Evolutionary conservation across 2,113 vertebrate genomes (phyloP), one percentile per base, ranked within the genome.

Genomic region (Brienomyrus longianalis): DNA sequence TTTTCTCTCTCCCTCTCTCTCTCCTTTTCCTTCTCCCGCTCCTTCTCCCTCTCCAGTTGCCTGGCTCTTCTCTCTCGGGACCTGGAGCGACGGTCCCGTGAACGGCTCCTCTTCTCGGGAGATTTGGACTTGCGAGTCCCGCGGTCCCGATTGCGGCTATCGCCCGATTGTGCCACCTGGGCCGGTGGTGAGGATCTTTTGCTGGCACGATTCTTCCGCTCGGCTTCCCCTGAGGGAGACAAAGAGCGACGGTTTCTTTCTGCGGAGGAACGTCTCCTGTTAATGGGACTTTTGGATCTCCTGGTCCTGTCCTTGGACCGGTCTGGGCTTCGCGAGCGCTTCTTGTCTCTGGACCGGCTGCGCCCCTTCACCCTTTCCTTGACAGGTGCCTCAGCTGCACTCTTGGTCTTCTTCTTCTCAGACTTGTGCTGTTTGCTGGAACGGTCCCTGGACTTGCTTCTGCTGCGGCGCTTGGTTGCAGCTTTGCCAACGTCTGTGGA

Each of bases 401-500:
- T 84, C 43, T 85, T 89, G 59, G 85, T 89, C 88, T 80, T 90
- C 85, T 52, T 89, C 86, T 59, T 87, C 27, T 92, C 91, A 2
- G 88, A 90, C 51, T 88, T 92, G 6, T 87, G 74, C 15, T 52
- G 77, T 27, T 35, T 56, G 9, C 70, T 3, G 35, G 59, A 5
- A 19, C 70, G 88, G 17, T 92, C 91, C 17, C 88, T 89, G 31
- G 92, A 92, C 3, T 27, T 91, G 80, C 89, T 90, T 27, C 23
- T 96, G 95, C 96, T 97, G 89, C 94, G 96, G 56, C 96, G 97
- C 93, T 97, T 99, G 88, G 96, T 91, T 93, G 92, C 94, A 89
- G 96, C 94, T 95, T 98, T 99, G 92, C 94, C 91, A 80, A 54
- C 96, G 88, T 98, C 97, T 66, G 95, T 93, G 54, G 96, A 96